Evolutionary conservation across 2,797 vertebrate species (phyloP).

Genomic region (Brachyrhaphis roseni): DNA sequence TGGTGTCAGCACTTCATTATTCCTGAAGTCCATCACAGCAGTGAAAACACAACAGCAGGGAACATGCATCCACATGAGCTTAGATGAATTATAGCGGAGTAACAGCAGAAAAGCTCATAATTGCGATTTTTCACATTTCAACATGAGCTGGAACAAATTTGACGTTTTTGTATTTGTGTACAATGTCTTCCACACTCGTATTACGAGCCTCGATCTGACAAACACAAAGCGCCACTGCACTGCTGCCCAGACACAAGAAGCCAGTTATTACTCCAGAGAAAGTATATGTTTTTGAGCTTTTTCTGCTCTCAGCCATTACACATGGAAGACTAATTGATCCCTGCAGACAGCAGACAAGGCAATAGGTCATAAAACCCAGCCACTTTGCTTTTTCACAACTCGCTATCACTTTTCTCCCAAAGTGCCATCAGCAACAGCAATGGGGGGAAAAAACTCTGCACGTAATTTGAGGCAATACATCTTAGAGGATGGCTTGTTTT

Average conservation of each 20-base stretch:
- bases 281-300: constrained; percentile 63
- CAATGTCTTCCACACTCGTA: constrained; percentile 22
- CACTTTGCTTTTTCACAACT: constrained; percentile 72
- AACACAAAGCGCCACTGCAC: constrained; percentile 23
- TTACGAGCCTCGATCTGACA: constrained; percentile 35
- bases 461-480: constrained; percentile 76
- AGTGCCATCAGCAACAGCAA: constrained; percentile 69
- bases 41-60: constrained; percentile 31
- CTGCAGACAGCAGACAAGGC: constrained; percentile 76
- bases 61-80: constrained; percentile 13
- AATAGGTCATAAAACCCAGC: constrained; percentile 77
- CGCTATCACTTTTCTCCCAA: constrained; percentile 67
- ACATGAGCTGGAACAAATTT: constrained; percentile 6
- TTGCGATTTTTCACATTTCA: constrained; percentile 31
- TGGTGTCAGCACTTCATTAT: constrained; percentile 40
- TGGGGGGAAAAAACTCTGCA: constrained; percentile 37
- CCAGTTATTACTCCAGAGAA: constrained; percentile 59
- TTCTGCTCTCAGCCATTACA: constrained; percentile 68
- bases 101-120: constrained; percentile 32
- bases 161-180: constrained; percentile 19
- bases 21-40: constrained; percentile 52
- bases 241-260: constrained; percentile 34
- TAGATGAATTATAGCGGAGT: constrained; percentile 29
- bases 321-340: constrained; percentile 82
- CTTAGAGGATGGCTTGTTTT: constrained; percentile 69